These are phyloP conservation scores for Microcebus griseorufus DNA, from an alignment of 2,113 vertebrate species.

Conservation along the genomic window DNA sequence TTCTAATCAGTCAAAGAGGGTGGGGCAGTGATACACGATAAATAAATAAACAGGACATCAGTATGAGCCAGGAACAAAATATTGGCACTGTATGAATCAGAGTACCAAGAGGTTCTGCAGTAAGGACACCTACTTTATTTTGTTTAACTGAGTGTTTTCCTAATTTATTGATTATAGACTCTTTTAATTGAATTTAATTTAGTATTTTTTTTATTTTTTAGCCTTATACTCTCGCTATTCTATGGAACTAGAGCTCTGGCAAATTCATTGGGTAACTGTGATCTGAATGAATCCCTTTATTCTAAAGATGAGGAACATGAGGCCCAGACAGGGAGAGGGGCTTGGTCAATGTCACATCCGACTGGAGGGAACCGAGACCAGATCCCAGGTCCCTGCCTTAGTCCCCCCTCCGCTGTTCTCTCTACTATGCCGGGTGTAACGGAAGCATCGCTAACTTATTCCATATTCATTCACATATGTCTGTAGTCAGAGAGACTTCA, in stretches of 20 bases:
- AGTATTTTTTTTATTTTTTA: neutral
- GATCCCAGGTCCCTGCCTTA: neutral
- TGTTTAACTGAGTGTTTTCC: too few species aligned
- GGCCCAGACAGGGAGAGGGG: neutral
- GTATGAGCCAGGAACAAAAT: neutral
- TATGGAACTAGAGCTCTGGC: neutral
- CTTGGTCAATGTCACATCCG: neutral
- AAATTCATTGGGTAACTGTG: neutral
- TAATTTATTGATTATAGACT: neutral
- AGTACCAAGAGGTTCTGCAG: too few species aligned
- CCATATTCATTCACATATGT: rapidly evolving
- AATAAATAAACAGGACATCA: neutral
- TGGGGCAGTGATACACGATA: too few species aligned
- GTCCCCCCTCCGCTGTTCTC: neutral
- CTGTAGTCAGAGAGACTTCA: neutral
- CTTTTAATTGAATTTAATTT: neutral
- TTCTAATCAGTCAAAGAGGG: neutral
- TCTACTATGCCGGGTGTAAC: neutral
- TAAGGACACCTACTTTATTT: too few species aligned
- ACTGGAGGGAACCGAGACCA: neutral
- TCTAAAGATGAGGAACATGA: neutral
- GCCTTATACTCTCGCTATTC: neutral
- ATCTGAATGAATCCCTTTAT: neutral
- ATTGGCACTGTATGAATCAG: too few species aligned
- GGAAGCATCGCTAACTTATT: neutral